These are phyloP conservation scores for Phoeniculus purpureus DNA, from an alignment of 2,797 vertebrate genomes.

Conservation along the genomic window DNA sequence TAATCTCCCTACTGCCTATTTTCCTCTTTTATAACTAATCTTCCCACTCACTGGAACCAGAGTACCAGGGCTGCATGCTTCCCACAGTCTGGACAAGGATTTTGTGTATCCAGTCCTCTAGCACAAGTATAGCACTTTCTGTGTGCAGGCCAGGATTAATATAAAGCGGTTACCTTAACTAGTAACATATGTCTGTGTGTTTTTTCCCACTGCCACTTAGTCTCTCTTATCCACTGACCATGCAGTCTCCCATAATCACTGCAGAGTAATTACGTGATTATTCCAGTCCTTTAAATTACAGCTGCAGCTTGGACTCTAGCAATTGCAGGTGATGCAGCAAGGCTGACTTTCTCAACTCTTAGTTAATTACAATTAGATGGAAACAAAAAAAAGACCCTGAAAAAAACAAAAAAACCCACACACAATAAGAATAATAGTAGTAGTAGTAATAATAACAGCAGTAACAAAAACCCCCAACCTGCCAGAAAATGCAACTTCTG, in stretches of 20 bases:
- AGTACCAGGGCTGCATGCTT: not conserved
- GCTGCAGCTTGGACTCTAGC: constrained; percentile 48
- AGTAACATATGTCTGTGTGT: constrained; percentile 56
- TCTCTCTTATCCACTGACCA: constrained; percentile 65
- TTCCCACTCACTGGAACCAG: not conserved
- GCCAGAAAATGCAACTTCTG: constrained; percentile 7
- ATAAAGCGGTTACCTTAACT: constrained; percentile 48
- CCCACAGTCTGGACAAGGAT: not conserved
- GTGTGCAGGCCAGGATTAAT: constrained; percentile 15
- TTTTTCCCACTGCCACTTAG: constrained; percentile 52
- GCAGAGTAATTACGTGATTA: constrained; percentile 71
- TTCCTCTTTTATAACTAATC: not conserved
- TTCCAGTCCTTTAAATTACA: constrained; percentile 69
- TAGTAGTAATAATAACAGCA: not conserved
- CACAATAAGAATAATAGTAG: not conserved
- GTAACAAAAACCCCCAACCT: not conserved
- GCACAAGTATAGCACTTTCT: not conserved
- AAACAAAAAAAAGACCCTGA: not conserved
- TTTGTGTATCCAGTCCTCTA: not conserved
- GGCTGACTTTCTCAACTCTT: constrained; percentile 27
- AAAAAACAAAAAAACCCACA: not conserved
- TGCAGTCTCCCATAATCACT: constrained; percentile 52
- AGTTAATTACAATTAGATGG: constrained; percentile 54
- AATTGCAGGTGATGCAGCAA: constrained; percentile 52
- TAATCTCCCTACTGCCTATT: not conserved